phyloP scores from a whole-genome alignment of 2,113 vertebrate species.

The Apodemus speciosus region DNA sequence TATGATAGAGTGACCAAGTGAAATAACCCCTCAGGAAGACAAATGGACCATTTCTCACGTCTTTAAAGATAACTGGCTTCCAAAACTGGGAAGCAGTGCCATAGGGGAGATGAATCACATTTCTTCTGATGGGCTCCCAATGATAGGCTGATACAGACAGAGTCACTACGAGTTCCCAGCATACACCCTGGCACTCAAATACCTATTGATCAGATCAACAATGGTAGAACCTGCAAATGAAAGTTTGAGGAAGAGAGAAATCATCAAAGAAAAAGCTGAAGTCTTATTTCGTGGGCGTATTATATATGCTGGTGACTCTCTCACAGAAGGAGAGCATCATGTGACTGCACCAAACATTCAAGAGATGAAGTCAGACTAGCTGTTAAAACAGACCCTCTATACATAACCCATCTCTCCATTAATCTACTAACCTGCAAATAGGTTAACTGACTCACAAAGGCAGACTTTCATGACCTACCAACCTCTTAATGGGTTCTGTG shows the following conservation, averaged over 20 bases:
- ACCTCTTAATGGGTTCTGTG: neutral
- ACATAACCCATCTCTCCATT: neutral
- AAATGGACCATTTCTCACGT: slow-evolving; percentile 37
- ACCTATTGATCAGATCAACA: neutral
- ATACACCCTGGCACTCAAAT: neutral
- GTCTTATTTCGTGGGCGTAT: neutral
- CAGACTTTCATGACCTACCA: neutral
- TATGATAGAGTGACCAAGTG: slow-evolving; percentile 21
- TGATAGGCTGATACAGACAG: neutral
- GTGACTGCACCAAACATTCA: neutral
- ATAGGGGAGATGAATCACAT: slow-evolving; percentile 37
- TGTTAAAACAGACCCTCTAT: neutral
- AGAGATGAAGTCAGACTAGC: neutral
- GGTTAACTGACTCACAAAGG: neutral
- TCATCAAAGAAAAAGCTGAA: neutral
- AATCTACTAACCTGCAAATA: neutral
- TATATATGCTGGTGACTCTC: neutral
- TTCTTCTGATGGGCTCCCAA: slow-evolving; percentile 4
- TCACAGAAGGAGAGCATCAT: neutral
- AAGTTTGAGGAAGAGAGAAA: slow-evolving; percentile 38
- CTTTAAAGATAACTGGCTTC: slow-evolving; percentile 53
- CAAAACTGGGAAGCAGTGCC: slow-evolving; percentile 18
- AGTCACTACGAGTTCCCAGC: neutral
- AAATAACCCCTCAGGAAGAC: slow-evolving; percentile 41
- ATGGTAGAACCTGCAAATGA: neutral